phyloP scores from a whole-genome alignment of 2,797 vertebrate species.

The Ptychobarbus kaznakovi region DNA sequence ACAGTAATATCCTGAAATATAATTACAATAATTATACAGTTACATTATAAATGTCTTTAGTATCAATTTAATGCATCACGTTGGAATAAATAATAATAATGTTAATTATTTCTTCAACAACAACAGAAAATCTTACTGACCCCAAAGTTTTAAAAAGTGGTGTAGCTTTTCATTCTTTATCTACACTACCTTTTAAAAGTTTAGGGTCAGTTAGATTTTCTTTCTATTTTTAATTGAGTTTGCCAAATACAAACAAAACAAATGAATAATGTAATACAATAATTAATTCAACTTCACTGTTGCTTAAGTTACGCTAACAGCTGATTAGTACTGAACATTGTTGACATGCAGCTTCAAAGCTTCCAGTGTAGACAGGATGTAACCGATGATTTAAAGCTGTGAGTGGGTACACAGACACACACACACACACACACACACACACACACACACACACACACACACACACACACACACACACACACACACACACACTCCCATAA shows the following conservation, averaged over 20 bases:
- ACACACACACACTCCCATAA: constrained; percentile 31
- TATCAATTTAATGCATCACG: not conserved
- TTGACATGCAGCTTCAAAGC: not conserved
- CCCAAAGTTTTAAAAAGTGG: too few species aligned
- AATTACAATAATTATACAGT: not conserved
- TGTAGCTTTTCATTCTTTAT: too few species aligned
- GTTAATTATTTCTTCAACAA: too few species aligned
- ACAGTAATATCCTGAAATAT: not conserved
- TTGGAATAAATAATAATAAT: not conserved
- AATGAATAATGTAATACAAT: not conserved
- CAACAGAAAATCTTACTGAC: too few species aligned
- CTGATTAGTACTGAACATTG: not conserved
- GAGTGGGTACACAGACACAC: constrained; percentile 29
- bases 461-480: constrained; percentile 27
- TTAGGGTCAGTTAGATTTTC: not conserved
- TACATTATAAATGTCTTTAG: not conserved
- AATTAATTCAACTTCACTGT: not conserved
- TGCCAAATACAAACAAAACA: not conserved
- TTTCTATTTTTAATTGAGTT: too few species aligned
- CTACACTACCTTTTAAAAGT: not conserved
- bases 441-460: constrained; percentile 20
- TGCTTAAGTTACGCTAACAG: not conserved
- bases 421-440: constrained; percentile 26
- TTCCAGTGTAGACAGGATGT: constrained; percentile 18
- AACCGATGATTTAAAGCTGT: constrained; percentile 51